Conservation (phyloP, 2,797 vertebrate species). For the Lepus oiostolus region DNA sequence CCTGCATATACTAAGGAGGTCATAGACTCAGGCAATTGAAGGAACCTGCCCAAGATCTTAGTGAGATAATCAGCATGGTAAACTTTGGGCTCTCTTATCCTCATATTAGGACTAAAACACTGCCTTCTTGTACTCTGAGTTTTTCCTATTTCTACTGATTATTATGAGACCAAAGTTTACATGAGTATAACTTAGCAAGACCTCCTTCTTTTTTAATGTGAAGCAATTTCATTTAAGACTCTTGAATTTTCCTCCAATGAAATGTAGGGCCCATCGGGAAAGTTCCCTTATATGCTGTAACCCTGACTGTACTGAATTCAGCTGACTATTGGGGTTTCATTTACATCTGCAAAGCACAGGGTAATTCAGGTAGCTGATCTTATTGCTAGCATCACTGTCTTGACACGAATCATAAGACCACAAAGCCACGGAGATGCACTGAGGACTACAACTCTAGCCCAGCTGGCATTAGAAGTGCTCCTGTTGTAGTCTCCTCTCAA, state of each 20-base stretch:
- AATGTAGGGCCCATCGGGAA: conserved; percentile 27
- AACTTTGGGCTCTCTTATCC: background rate
- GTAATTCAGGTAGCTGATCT: background rate
- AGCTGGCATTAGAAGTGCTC: background rate
- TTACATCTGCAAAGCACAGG: conserved; percentile 36
- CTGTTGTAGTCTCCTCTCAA: conserved; percentile 13
- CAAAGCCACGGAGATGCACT: background rate
- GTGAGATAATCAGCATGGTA: background rate
- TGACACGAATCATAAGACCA: background rate
- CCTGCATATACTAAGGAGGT: background rate
- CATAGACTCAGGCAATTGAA: background rate
- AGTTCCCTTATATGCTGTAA: background rate
- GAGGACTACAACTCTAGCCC: background rate
- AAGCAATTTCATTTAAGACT: conserved; percentile 57
- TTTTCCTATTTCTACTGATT: background rate
- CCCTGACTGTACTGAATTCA: conserved; percentile 2
- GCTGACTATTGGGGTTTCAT: background rate
- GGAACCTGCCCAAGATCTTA: background rate
- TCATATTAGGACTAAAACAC: background rate
- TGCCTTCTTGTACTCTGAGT: conserved; percentile 13
- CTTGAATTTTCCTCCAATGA: conserved; percentile 43
- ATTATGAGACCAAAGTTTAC: conserved; percentile 39
- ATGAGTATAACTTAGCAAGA: background rate
- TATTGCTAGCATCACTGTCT: background rate
- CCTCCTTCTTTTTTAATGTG: background rate